A percentile compares a stretch with the other conserved stretches of the same genome.
Conservation (phyloP, 1,140 invertebrate species). For the Thrips palmi region DNA sequence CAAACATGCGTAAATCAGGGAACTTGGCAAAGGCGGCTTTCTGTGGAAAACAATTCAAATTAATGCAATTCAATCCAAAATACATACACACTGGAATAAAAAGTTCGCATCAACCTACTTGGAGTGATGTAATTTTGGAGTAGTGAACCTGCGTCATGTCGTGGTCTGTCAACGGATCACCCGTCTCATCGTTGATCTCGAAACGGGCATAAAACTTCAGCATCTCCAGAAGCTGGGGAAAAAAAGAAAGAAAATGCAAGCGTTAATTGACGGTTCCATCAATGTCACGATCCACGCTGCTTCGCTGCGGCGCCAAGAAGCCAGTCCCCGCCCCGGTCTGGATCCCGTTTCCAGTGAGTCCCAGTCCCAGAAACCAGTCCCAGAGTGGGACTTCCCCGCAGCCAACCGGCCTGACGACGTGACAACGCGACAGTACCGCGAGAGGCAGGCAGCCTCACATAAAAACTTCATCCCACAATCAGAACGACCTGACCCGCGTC, state of each 20-base stretch:
- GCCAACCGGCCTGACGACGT: no score
- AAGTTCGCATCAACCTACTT: constrained; percentile 32
- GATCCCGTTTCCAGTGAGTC: no score
- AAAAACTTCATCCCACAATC: no score
- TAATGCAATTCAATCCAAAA: constrained; percentile 4
- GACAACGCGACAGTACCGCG: no score
- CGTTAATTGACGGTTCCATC: constrained; percentile 2
- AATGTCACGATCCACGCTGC: no score
- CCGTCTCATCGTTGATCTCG: constrained; percentile 94
- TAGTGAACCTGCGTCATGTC: constrained; percentile 91
- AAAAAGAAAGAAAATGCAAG: constrained; percentile 19
- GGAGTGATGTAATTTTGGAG: constrained; percentile 70
- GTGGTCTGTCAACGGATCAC: constrained; percentile 81
- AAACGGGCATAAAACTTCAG: constrained; percentile 93
- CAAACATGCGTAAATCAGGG: constrained; percentile 67
- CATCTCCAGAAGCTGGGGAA: constrained; percentile 76
- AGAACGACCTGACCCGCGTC: no score
- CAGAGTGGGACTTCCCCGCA: no score
- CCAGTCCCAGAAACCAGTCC: no score
- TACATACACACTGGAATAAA: neutral
- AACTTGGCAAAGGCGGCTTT: constrained; percentile 88
- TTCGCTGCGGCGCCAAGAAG: neutral
- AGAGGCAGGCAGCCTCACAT: no score
- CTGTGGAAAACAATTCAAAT: constrained; percentile 35
- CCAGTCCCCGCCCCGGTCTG: no score